Conservation (phyloP, 1,140 invertebrate species). For the Daktulosphaira vitifoliae region DNA sequence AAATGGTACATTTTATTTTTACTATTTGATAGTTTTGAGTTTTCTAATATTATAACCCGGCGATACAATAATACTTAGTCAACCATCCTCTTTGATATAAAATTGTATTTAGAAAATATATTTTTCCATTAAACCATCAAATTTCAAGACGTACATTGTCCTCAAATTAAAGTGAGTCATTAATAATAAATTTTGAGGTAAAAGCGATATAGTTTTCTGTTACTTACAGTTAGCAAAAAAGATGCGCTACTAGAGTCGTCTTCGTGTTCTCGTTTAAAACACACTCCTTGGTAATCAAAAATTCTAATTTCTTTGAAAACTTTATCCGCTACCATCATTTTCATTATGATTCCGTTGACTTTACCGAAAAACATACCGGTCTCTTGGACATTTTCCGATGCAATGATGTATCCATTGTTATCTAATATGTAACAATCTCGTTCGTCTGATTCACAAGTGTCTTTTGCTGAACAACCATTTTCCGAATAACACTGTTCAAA, state of each 20-base stretch:
- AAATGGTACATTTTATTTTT: too few relatives aligned
- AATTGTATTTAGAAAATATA: too few relatives aligned
- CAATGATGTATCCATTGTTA: slow-evolving; percentile 78
- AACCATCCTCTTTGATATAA: too few relatives aligned
- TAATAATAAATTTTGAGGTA: too few relatives aligned
- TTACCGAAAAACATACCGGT: slow-evolving; percentile 83
- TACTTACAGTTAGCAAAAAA: slow-evolving; percentile 53
- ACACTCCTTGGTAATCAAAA: slow-evolving; percentile 85
- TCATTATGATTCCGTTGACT: slow-evolving; percentile 68
- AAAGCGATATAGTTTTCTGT: too few relatives aligned
- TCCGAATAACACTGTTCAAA: slow-evolving; percentile 34
- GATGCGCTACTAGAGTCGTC: slow-evolving; percentile 48
- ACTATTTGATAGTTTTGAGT: too few relatives aligned
- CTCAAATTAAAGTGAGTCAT: too few relatives aligned
- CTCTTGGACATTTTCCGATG: slow-evolving; percentile 60
- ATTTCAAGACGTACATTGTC: too few relatives aligned
- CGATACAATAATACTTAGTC: too few relatives aligned
- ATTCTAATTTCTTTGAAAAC: slow-evolving; percentile 68
- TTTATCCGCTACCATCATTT: slow-evolving; percentile 61
- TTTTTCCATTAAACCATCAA: too few relatives aligned
- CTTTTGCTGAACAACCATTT: slow-evolving; percentile 34
- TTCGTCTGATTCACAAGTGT: slow-evolving; percentile 59
- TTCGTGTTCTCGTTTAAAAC: slow-evolving; percentile 49
- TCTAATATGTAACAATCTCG: slow-evolving; percentile 80
- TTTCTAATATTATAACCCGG: too few relatives aligned